These are phyloP conservation scores for Carpatolechia fugitivella DNA, from an alignment of 2,888 invertebrate species.

Conservation along the genomic window DNA sequence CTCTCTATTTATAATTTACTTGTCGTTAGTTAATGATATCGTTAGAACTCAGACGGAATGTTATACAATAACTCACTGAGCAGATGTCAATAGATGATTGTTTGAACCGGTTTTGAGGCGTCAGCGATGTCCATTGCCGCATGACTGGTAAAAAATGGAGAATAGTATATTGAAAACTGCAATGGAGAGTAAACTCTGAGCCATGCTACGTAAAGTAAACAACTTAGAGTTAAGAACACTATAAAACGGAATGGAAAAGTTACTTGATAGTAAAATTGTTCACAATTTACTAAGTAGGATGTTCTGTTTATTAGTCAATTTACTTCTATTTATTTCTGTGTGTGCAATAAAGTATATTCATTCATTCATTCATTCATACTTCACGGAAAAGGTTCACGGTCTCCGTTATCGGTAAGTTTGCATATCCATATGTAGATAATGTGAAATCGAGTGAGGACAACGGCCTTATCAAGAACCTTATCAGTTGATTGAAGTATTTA, in stretches of 20 bases:
- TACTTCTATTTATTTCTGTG: too few relatives aligned
- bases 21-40: too few relatives aligned
- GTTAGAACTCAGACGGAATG: too few relatives aligned
- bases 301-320: too few relatives aligned
- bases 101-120: neutral
- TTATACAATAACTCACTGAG: too few relatives aligned
- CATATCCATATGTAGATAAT: conserved; percentile 4
- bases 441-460: neutral
- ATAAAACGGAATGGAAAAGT: neutral
- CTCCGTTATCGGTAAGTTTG: conserved; percentile 4
- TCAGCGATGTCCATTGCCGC: neutral
- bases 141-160: neutral
- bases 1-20: too few relatives aligned
- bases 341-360: too few relatives aligned
- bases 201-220: neutral
- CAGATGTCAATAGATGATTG: neutral
- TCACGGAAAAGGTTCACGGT: neutral
- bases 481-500: too few relatives aligned
- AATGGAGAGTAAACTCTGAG: neutral
- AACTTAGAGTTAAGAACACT: neutral
- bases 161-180: neutral
- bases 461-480: neutral
- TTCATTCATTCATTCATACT: too few relatives aligned
- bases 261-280: neutral
- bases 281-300: neutral